phyloP scores from a whole-genome alignment of 2,113 vertebrate genomes.

The Anolis carolinensis region DNA sequence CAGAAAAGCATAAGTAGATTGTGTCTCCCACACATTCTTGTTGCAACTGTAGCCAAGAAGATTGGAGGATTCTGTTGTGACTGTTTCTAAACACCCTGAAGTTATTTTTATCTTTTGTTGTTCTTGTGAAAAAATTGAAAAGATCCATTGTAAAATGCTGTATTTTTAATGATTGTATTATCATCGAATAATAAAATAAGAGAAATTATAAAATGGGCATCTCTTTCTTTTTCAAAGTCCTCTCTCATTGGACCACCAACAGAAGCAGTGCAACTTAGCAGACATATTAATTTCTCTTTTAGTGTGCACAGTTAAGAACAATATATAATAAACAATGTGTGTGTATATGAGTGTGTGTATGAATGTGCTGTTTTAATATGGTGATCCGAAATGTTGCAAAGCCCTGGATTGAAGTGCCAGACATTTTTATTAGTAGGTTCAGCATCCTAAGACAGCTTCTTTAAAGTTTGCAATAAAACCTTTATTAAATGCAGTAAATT shows the following conservation, averaged over 20 bases:
- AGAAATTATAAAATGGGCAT: neutral
- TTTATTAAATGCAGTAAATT: too few relatives aligned
- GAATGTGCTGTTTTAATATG: neutral
- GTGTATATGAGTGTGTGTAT: too few relatives aligned
- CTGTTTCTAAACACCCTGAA: neutral
- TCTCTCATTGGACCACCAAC: too few relatives aligned
- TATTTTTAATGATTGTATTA: neutral
- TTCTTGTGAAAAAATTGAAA: conserved; percentile 1
- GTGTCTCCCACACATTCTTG: neutral
- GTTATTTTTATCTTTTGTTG: neutral
- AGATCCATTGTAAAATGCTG: neutral
- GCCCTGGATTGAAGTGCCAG: too few relatives aligned
- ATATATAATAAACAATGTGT: neutral
- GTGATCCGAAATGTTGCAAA: neutral
- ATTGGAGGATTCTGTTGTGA: neutral
- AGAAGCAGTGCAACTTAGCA: neutral
- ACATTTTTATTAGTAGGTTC: neutral
- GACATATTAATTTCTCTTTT: neutral
- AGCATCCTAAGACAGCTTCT: too few relatives aligned
- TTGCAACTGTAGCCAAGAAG: neutral
- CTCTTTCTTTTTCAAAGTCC: neutral
- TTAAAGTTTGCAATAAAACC: too few relatives aligned
- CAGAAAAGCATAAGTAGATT: neutral
- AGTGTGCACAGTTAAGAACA: neutral
- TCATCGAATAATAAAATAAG: conserved; percentile 8